Conservation (phyloP, 37 sponge, comb jelly and placozoan species). For the Beroe ovata region DNA sequence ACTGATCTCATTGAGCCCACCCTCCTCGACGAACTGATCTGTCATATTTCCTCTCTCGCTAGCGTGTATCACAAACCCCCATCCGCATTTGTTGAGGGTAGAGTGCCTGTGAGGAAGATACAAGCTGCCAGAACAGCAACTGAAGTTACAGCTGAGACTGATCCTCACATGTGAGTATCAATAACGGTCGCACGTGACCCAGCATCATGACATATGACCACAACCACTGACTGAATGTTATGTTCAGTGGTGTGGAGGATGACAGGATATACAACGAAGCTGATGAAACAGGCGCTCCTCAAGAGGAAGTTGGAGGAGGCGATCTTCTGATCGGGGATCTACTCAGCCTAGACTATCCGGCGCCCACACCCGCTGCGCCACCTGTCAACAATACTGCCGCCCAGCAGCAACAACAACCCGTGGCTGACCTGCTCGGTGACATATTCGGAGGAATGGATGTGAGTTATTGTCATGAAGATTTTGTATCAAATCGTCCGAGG, state of each 20-base stretch:
- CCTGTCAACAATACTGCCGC: conserved; percentile 3
- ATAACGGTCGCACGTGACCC: too few relatives aligned
- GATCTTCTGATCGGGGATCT: conserved; percentile 90
- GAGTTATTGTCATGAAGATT: too few relatives aligned
- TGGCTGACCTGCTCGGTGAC: conserved; percentile 56
- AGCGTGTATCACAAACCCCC: conserved; percentile 99
- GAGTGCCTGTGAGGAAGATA: conserved; percentile 84
- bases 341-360: conserved; percentile 71
- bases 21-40: conserved; percentile 93
- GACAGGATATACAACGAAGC: neutral
- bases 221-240: neutral
- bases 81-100: conserved; percentile 92
- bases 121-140: conserved; percentile 71
- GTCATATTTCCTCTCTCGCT: conserved; percentile 94
- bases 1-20: conserved; percentile 95
- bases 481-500: too few relatives aligned
- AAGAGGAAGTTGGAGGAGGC: conserved; percentile 68
- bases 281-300: conserved; percentile 36
- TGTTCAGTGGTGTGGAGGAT: conserved; percentile 34
- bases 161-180: conserved; percentile 41
- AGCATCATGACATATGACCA: too few relatives aligned
- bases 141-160: neutral
- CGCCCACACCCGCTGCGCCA: conserved; percentile 30
- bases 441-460: conserved; percentile 61
- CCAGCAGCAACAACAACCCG: conserved; percentile 17